These are phyloP conservation scores for Taphrorychus bicolor DNA, from an alignment of 2,888 invertebrate species.

Conservation along the genomic window DNA sequence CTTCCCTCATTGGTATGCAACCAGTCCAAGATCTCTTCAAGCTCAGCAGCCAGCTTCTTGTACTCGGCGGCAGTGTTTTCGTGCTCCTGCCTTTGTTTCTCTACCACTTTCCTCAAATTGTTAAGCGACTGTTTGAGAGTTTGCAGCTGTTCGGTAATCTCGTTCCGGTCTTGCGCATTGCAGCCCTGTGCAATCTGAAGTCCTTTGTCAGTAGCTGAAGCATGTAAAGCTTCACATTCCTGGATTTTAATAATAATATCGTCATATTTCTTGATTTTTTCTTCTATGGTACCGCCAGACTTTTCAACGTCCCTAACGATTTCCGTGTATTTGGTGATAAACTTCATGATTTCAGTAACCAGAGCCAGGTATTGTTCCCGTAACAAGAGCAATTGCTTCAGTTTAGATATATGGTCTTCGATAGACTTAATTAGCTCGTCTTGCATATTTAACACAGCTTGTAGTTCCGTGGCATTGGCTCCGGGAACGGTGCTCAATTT, in stretches of 20 bases:
- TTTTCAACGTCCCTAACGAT: slow-evolving; percentile 86
- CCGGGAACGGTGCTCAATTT: slow-evolving; percentile 80
- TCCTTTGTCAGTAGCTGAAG: slow-evolving; percentile 89
- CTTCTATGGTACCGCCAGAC: slow-evolving; percentile 80
- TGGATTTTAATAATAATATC: slow-evolving; percentile 86
- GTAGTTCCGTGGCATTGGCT: slow-evolving; percentile 78
- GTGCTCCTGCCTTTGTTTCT: slow-evolving; percentile 85
- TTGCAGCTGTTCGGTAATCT: slow-evolving; percentile 86
- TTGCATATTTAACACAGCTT: slow-evolving; percentile 80
- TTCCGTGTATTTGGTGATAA: slow-evolving; percentile 86
- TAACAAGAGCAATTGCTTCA: slow-evolving; percentile 78
- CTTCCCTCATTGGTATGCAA: slow-evolving; percentile 82
- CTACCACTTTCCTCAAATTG: slow-evolving; percentile 79
- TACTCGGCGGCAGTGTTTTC: slow-evolving; percentile 89
- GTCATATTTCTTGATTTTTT: slow-evolving; percentile 87
- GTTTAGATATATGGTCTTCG: slow-evolving; percentile 83
- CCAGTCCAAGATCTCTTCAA: slow-evolving; percentile 85
- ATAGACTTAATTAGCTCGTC: slow-evolving; percentile 85
- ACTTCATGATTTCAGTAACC: slow-evolving; percentile 86
- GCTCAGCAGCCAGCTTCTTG: slow-evolving; percentile 80
- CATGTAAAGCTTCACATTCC: slow-evolving; percentile 87
- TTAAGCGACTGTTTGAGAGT: slow-evolving; percentile 85
- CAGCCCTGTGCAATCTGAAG: slow-evolving; percentile 93
- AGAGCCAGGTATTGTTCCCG: slow-evolving; percentile 89
- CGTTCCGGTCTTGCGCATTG: slow-evolving; percentile 84